Evolutionary conservation across 1,140 invertebrate species (phyloP).

Genomic region (Pogonomyrmex californicus): DNA sequence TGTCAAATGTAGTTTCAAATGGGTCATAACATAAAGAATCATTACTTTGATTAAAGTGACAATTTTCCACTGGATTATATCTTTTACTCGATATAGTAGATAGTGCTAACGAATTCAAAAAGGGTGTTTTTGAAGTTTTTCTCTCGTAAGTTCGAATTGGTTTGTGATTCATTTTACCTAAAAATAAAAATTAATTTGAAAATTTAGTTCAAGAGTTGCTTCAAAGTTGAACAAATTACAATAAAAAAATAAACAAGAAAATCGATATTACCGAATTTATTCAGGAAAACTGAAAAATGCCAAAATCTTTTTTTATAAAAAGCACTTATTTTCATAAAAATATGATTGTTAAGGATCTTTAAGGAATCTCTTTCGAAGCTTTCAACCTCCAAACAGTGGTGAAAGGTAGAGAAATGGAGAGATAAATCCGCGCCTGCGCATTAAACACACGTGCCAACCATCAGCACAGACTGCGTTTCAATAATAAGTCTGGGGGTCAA

Average conservation of each 20-base stretch:
- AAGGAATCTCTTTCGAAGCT: too few relatives aligned
- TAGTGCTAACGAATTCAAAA: not conserved
- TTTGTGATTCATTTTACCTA: not conserved
- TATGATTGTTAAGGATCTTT: too few relatives aligned
- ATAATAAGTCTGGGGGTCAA: too few relatives aligned
- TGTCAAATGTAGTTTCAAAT: conserved; percentile 80
- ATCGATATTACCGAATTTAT: not conserved
- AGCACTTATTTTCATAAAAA: too few relatives aligned
- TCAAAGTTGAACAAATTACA: not conserved
- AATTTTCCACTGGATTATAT: not conserved
- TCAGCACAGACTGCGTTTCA: too few relatives aligned
- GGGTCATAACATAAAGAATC: conserved; percentile 67
- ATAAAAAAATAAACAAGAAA: not conserved
- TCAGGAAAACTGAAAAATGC: not conserved
- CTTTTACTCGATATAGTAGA: not conserved
- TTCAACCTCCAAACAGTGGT: too few relatives aligned
- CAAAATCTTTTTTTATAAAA: too few relatives aligned
- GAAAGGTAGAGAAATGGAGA: too few relatives aligned
- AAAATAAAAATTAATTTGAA: conserved; percentile 6
- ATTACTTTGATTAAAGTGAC: conserved; percentile 5
- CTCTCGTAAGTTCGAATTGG: conserved; percentile 65
- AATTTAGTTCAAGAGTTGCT: not conserved
- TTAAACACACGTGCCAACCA: too few relatives aligned
- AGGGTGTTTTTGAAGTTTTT: conserved; percentile 39
- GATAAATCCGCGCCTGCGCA: too few relatives aligned